These are phyloP conservation scores for Aplysina aerophoba DNA, from an alignment of 37 sponge, comb jelly and placozoan genomes.

Conservation along the genomic window DNA sequence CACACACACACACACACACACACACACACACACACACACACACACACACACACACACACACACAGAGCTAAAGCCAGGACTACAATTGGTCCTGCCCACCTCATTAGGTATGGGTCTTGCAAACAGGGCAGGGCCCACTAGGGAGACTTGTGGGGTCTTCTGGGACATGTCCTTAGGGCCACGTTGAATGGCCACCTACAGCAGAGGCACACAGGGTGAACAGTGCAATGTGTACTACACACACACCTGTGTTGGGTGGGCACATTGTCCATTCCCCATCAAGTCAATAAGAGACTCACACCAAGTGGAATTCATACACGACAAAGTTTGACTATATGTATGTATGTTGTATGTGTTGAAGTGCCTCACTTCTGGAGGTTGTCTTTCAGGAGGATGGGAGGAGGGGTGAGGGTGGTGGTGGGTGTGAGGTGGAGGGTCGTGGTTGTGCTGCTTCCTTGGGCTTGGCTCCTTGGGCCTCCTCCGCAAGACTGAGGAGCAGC, in stretches of 20 bases:
- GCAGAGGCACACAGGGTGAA: too few species aligned
- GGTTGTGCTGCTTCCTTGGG: constrained; percentile 41
- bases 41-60: constrained; percentile 16
- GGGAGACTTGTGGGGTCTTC: constrained; percentile 59
- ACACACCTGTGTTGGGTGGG: too few species aligned
- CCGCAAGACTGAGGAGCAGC: constrained; percentile 14
- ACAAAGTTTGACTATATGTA: too few species aligned
- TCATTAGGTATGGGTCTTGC: constrained; percentile 39
- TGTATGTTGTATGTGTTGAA: too few species aligned
- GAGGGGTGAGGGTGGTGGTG: not conserved
- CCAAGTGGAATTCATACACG: too few species aligned
- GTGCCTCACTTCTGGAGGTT: not conserved
- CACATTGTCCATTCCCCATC: too few species aligned
- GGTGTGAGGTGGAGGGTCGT: constrained; percentile 27
- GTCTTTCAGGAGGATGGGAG: too few species aligned
- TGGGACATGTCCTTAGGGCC: constrained; percentile 56
- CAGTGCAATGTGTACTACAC: not conserved
- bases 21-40: constrained; percentile 37
- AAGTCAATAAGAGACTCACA: too few species aligned
- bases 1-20: constrained; percentile 25
- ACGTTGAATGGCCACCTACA: constrained; percentile 25
- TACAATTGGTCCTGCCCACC: not conserved
- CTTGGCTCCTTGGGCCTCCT: not conserved
- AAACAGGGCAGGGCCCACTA: constrained; percentile 84
- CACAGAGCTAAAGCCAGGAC: not conserved